These are phyloP conservation scores for Gila robusta DNA, from an alignment of 2,797 vertebrate species.

Conservation along the genomic window DNA sequence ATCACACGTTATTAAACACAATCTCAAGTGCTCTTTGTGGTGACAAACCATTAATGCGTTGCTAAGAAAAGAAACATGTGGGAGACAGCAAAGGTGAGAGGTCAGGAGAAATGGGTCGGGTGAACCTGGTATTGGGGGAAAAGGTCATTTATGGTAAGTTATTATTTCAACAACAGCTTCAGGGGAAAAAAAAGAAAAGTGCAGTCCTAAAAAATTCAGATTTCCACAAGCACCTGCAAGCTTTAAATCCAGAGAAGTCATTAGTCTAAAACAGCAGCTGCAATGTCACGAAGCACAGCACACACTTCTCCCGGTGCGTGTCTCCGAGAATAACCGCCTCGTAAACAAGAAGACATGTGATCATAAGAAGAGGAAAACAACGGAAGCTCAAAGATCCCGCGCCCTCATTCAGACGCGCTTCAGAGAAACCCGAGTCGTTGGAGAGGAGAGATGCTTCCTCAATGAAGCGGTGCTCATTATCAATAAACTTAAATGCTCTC, in stretches of 20 bases:
- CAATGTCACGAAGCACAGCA: conserved; percentile 2
- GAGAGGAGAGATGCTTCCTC: not conserved
- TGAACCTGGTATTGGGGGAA: not conserved
- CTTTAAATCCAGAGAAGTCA: not conserved
- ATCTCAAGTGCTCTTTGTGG: not conserved
- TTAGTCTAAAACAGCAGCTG: conserved; percentile 27
- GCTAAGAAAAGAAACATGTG: not conserved
- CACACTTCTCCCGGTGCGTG: not conserved
- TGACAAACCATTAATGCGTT: not conserved
- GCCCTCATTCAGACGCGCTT: conserved; percentile 36
- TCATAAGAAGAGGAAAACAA: not conserved
- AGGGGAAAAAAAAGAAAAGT: not conserved
- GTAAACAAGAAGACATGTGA: conserved; percentile 12
- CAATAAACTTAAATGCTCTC: not conserved
- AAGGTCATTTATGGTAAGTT: not conserved
- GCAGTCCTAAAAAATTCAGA: not conserved
- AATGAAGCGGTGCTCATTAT: not conserved
- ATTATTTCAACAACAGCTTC: conserved; percentile 8
- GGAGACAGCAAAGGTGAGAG: not conserved
- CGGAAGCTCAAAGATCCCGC: not conserved
- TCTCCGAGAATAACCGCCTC: not conserved
- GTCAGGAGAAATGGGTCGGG: not conserved
- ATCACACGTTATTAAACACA: conserved; percentile 27
- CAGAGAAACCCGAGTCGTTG: conserved; percentile 38
- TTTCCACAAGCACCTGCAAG: conserved; percentile 24